A percentile compares a stretch with the other conserved stretches of the same genome.
phyloP scores from a whole-genome alignment of 2,888 invertebrate genomes.

The Rotaria socialis region DNA sequence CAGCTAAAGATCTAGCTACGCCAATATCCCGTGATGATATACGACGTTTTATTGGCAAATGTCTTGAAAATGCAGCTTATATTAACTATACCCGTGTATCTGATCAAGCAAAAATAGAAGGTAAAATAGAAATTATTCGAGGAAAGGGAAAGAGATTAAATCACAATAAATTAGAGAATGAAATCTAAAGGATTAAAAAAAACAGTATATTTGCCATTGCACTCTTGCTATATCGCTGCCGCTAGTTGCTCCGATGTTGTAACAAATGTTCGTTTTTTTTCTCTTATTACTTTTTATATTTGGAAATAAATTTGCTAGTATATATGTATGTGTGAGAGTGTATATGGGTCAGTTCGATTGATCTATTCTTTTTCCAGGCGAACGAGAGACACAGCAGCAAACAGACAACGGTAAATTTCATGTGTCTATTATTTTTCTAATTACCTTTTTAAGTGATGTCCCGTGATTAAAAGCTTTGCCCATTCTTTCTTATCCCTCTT shows the following conservation, averaged over 20 bases:
- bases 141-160: too few relatives aligned
- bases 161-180: too few relatives aligned
- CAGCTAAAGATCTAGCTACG: conserved; percentile 98
- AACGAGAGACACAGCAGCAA: conserved; percentile 6
- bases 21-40: conserved; percentile 93
- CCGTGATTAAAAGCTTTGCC: neutral
- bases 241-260: neutral
- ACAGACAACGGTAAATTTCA: neutral
- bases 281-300: neutral
- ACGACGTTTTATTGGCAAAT: conserved; percentile 86
- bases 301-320: neutral
- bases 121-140: conserved; percentile 61
- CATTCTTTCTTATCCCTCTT: neutral
- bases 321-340: conserved; percentile 36
- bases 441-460: neutral
- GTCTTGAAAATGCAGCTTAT: conserved; percentile 91
- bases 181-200: too few relatives aligned
- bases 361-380: conserved; percentile 24
- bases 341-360: conserved; percentile 35
- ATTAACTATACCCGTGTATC: conserved; percentile 93
- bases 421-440: neutral
- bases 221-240: neutral
- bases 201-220: too few relatives aligned
- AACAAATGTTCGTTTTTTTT: neutral
- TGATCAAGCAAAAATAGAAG: conserved; percentile 93